Base-by-base conservation (phyloP, 2,888 invertebrate species). In the Prosopocoilus inquinatus region DNA sequence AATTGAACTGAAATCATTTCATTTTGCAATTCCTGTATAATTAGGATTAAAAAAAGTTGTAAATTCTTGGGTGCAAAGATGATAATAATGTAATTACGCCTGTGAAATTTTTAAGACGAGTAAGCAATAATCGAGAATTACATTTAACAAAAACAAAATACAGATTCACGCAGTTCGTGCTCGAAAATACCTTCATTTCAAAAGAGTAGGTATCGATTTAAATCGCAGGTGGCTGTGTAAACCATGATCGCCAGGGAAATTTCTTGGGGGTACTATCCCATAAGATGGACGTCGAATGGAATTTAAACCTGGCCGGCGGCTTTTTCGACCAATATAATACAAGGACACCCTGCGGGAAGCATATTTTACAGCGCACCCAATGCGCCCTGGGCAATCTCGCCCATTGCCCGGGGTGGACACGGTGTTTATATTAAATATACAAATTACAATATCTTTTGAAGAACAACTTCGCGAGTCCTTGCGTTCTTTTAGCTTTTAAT, bases 331-430 rank as follows among this genome's bases (percentile, higher is more conserved):
- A 69, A 70, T 70, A 69, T 67, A 70, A 70, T 69, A 71, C 71
- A 69, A 72, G 69, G 68, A 70, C 69, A 65, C 68, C 70, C 71
- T 66, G 59, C 64, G 71, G 73, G 66, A 66, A 69, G 68, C 71
- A 75, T 74, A 74, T 74, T 74, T 75, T 73, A 74, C 71, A 71
- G 69, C 72, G 65, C 72, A 70, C 71, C 73, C 72, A 72, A 67
- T 62, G 61, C 55, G 68, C 69, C 67, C 61, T 57, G 51, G 64
- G 70, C 63, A 64, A 69, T 69, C 72, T 70, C 73, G 72, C 72
- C 72, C 72, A 72, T 71, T 65, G 72, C 74, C 70, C 65, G 59
- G 60, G 67, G 74, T 70, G 67, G 71, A 71, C 74, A 74, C 75
- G 74, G 70, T 70, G 70, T 73, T 71, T 72, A 69, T 73, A 74